A percentile compares a stretch with the other conserved stretches of the same genome.
Evolutionary conservation across 2,888 invertebrate species (phyloP).

Genomic region (Tinea semifulvella): DNA sequence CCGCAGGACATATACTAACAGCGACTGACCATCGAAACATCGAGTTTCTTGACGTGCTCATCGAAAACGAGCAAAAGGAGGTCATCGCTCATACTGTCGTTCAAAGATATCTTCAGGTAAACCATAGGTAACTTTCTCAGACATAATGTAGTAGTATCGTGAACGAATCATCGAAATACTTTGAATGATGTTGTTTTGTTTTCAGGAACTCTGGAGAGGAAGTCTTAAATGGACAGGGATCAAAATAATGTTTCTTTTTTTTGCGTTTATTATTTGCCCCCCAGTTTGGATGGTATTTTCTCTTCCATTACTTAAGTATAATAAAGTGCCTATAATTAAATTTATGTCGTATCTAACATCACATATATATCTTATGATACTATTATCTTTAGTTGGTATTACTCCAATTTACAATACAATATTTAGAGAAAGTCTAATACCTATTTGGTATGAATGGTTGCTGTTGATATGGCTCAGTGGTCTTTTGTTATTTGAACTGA

Average conservation of each 20-base stretch:
- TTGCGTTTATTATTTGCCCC: slow-evolving; percentile 92
- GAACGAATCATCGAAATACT: neutral
- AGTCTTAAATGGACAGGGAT: slow-evolving; percentile 96
- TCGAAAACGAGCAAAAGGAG: slow-evolving; percentile 99
- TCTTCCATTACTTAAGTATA: slow-evolving; percentile 93
- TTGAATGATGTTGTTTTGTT: slow-evolving; percentile 24
- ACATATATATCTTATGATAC: slow-evolving; percentile 95
- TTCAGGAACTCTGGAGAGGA: slow-evolving; percentile 97
- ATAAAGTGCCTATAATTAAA: slow-evolving; percentile 99
- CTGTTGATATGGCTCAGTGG: slow-evolving; percentile 95
- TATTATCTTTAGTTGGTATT: slow-evolving; percentile 89
- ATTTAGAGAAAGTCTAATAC: slow-evolving; percentile 79
- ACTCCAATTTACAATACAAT: slow-evolving; percentile 85
- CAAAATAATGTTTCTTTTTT: slow-evolving; percentile 92
- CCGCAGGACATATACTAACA: slow-evolving; percentile 92
- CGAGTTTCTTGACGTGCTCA: slow-evolving; percentile 95
- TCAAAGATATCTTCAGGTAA: slow-evolving; percentile 93
- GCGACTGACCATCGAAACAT: slow-evolving; percentile 94
- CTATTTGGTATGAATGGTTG: slow-evolving; percentile 97
- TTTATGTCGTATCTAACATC: slow-evolving; percentile 99
- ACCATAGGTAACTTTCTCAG: slow-evolving; percentile 62
- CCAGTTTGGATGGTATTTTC: slow-evolving; percentile 97
- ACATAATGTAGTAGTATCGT: slow-evolving; percentile 9
- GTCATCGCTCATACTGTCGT: slow-evolving; percentile 97
- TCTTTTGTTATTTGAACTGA: slow-evolving; percentile 92